Evolutionary conservation across 2,113 vertebrate genomes (phyloP), one percentile per base, ranked within the genome.

Genomic region (Aspiorhynchus laticeps): DNA sequence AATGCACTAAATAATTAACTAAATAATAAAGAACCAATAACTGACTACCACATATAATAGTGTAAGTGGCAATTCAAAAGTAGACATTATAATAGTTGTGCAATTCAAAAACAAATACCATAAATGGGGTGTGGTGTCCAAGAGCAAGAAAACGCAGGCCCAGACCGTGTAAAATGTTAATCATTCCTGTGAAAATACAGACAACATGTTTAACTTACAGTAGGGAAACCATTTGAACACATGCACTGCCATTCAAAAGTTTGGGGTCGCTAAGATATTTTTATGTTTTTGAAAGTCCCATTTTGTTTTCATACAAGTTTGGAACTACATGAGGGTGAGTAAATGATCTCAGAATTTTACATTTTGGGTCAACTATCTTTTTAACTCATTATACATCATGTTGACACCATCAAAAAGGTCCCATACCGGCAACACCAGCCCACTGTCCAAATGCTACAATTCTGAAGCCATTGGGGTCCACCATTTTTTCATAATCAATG

Each of bases 401-500:
- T 24, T 41, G 24, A 24, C 19, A 41, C 21, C 36, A 7, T 38
- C 19, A 41, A 43, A 48, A 31, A 61, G 59, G 59, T 63, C 15
- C 8, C 80, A 78, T 95, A 99, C 98, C 98, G 95, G 98, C 97
- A 61, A 99, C 97, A 26, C 98, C 98, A 33, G 98, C 98, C 98
- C 98, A 99, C 91, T 99, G 96, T 75, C 98, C 98, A 88, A 99
- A 99, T 0, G 98, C 98, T 82, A 99, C 98, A 28, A 99, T 97
- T 79, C 98, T 94, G 85, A 91, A 94, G 87, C 98, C 98, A 90
- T 96, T 98, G 46, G 96, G 91, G 77, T 99, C 97, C 78, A 99
- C 97, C 98, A 99, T 99, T 94, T 99, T 99, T 94, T 99, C 98
- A 88, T 99, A 99, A 95, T 99, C 98, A 90, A 99, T 97, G 73